Evolutionary conservation across 2,797 vertebrate genomes (phyloP), one percentile per base, ranked within the genome.

Genomic region (Lemur catta): DNA sequence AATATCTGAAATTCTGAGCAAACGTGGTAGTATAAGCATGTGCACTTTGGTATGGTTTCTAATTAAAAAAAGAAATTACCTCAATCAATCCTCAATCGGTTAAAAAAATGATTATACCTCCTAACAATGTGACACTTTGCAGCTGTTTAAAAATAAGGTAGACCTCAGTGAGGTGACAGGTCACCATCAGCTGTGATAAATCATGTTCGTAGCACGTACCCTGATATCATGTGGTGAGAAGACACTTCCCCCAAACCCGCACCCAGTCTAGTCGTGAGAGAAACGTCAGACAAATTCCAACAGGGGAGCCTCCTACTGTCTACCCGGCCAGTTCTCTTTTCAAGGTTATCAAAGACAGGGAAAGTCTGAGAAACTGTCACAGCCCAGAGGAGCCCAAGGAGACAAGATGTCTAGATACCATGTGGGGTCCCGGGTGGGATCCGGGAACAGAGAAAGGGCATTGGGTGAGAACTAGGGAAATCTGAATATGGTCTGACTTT

Each of bases 141-240:
- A 30, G 22, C 18, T 26, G 59, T 35, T 33, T 91, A 22, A 33
- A 88, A 33, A 38, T 50, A 26, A 59, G 52, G 43, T 35, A 2
- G 55, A 28, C 67, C 57, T 46, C 41, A 63, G 84, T n/a, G 26
- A 28, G 63, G 63, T 20, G 57, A 22, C 22, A 22, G 15, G 48
- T 52, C 63, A 65, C 4, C 20, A 9, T 6, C 1, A 4, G 10
- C 14, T 35, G n/a, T 3, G 12, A 7, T 18, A 7, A 50, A 20
- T 46, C 69, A 13, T 0, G 1, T 0, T 18, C 30, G 28, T 0
- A 35, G 48, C 24, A 22, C 8, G 33, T 2, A 20, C 35, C n/a
- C 84, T 38, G 33, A 10, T 7, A 4, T 0, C 5, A 20, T 2
- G 20, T 5, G 41, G 38, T 14, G 55, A 94, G 48, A 50, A 22